phyloP scores from a whole-genome alignment of 2,797 vertebrate genomes.

The Gallirallus australis region DNA sequence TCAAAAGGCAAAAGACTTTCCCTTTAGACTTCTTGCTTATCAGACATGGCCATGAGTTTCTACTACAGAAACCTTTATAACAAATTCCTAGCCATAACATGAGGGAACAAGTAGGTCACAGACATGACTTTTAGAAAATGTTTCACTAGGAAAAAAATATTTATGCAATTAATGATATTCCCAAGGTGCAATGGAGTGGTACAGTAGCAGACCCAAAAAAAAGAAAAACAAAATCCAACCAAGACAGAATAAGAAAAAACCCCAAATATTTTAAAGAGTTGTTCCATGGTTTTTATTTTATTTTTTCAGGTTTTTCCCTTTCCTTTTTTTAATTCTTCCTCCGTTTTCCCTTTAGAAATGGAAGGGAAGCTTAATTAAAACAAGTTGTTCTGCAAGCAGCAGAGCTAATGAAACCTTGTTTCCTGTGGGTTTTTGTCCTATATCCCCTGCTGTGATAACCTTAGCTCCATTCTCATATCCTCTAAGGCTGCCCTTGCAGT shows the following conservation, averaged over 20 bases:
- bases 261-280: not conserved
- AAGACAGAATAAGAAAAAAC: not conserved
- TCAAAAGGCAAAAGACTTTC: not conserved
- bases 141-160: not conserved
- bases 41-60: not conserved
- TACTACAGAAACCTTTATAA: not conserved
- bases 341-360: slow-evolving; percentile 36
- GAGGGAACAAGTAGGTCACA: not conserved
- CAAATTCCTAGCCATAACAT: not conserved
- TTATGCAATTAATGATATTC: not conserved
- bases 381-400: slow-evolving; percentile 27
- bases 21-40: not conserved
- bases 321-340: slow-evolving; percentile 35
- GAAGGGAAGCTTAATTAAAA: slow-evolving; percentile 68
- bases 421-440: slow-evolving; percentile 46
- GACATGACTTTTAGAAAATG: not conserved
- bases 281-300: not conserved
- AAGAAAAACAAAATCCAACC: not conserved
- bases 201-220: not conserved
- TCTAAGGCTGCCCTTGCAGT: not conserved
- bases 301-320: slow-evolving; percentile 67
- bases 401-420: slow-evolving; percentile 46
- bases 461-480: not conserved
- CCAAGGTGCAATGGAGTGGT: not conserved
- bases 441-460: slow-evolving; percentile 50